Base-by-base conservation (phyloP, 2,113 vertebrate species). In the Pachypanchax playfairii region DNA sequence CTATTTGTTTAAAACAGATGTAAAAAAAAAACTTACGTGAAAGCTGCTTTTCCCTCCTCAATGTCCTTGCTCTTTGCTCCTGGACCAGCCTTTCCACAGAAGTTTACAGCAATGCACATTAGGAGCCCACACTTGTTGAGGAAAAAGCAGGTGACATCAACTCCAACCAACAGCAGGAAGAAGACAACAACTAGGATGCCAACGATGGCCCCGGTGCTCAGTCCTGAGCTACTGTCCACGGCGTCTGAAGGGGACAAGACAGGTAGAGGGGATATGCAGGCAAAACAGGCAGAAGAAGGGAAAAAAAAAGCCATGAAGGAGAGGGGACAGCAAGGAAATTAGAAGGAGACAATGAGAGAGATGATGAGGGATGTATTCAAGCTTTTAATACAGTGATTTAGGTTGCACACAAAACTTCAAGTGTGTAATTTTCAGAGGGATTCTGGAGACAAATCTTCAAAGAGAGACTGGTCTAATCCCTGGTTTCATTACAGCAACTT, bases 101-200 rank as follows among this genome's bases (percentile, higher is more conserved):
- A 80, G 87, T 97, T 99, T 41, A 98, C 95, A 0, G 96, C 96
- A 4, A 99, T 98, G 91, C 97, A 98, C 97, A 99, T 99, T 47
- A 99, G 93, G 41, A 99, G 92, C 17, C 97, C 97, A 0, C 97
- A 99, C 90, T 99, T 98, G 91, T 99, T 99, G 63, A 99, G 93
- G 93, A 98, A 98, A 89, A 95, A 99, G 91, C 97, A 99, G 82
- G 95, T 98, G 86, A 99, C 90, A 25, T 99, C 97, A 60, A 99
- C 93, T 0, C 90, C 92, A 78, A 97, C 92, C 89, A 98, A 85
- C 56, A 99, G 91, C 64, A 98, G 87, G 81, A 98, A 90, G 1
- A 99, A 99, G 75, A 98, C 91, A 21, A 98, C 92, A 1, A 98
- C 94, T 59, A 99, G 96, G 81, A 99, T 99, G 71, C 97, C 97